Evolutionary conservation across 2,113 vertebrate genomes (phyloP).

Genomic region (Scatophagus argus): DNA sequence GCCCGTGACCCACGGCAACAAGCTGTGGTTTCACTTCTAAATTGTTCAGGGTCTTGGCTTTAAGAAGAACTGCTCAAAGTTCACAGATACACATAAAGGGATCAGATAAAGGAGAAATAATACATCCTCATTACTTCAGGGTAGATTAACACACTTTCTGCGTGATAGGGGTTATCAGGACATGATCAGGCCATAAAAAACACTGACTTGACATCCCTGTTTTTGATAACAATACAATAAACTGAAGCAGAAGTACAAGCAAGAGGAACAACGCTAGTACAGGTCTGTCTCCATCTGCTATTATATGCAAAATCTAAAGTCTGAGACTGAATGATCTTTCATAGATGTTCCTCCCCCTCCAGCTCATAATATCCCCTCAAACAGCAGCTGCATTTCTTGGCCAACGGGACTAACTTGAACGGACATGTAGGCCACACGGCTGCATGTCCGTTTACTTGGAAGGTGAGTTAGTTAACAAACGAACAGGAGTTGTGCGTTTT

Average conservation of each 20-base stretch:
- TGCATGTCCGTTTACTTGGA: slow-evolving; percentile 13
- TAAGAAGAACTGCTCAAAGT: not conserved
- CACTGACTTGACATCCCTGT: not conserved
- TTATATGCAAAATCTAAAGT: slow-evolving; percentile 20
- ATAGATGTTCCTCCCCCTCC: slow-evolving; percentile 15
- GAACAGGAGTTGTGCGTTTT: slow-evolving; percentile 13
- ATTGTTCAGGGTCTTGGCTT: slow-evolving; percentile 12
- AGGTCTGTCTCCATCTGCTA: not conserved
- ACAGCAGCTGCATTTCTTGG: slow-evolving; percentile 27
- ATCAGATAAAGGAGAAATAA: not conserved
- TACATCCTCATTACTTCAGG: not conserved
- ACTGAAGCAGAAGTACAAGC: slow-evolving; percentile 53
- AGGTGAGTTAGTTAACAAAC: slow-evolving; percentile 3
- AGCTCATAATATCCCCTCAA: not conserved
- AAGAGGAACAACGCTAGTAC: slow-evolving; percentile 23
- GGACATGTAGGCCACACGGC: slow-evolving; percentile 28
- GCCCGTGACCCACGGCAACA: slow-evolving; percentile 26
- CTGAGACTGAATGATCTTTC: not conserved
- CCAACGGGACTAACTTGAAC: slow-evolving; percentile 16
- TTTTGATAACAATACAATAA: slow-evolving; percentile 23
- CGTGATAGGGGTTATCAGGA: slow-evolving; percentile 5
- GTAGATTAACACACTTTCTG: not conserved
- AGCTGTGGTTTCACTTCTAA: not conserved
- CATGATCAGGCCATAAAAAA: slow-evolving; percentile 29
- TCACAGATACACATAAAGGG: not conserved